A percentile compares a stretch with the other conserved stretches of the same genome.
phyloP scores from a whole-genome alignment of 2,113 vertebrate species.

The Grantiella picta region DNA sequence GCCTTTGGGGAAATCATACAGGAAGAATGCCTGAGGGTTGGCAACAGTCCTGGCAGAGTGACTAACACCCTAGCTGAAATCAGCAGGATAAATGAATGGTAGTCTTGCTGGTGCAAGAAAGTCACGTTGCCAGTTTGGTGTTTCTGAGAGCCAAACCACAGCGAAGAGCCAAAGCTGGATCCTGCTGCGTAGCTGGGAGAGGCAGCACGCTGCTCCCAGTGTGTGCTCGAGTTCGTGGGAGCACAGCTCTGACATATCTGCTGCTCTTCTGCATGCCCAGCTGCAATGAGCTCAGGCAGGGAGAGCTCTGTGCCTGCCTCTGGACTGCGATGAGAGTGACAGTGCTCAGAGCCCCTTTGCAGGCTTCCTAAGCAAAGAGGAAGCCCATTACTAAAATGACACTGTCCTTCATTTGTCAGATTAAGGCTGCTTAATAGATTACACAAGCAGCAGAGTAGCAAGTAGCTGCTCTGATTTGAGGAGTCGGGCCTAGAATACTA shows the following conservation, averaged over 20 bases:
- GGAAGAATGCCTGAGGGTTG: not conserved
- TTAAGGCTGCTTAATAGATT: not conserved
- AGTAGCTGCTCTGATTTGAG: not conserved
- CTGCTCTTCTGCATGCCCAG: not conserved
- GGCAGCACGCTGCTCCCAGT: not conserved
- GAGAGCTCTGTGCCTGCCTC: not conserved
- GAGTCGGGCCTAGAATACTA: not conserved
- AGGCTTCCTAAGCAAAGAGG: not conserved
- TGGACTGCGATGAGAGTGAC: not conserved
- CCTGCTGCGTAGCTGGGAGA: fast-evolving
- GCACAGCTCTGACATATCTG: not conserved
- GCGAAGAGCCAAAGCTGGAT: not conserved
- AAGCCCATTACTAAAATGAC: not conserved
- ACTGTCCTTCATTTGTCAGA: not conserved
- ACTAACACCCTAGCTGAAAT: not conserved
- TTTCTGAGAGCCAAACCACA: not conserved
- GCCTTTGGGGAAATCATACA: not conserved
- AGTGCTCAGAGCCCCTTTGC: not conserved
- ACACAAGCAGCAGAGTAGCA: not conserved
- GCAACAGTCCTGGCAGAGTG: not conserved
- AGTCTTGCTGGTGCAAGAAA: not conserved
- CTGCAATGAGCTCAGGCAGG: not conserved
- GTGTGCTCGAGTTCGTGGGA: fast-evolving
- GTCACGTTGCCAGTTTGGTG: not conserved
- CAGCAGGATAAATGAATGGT: not conserved